These are phyloP conservation scores for Drosophila percnosoma DNA, from an alignment of 2,888 invertebrate genomes.

Conservation along the genomic window DNA sequence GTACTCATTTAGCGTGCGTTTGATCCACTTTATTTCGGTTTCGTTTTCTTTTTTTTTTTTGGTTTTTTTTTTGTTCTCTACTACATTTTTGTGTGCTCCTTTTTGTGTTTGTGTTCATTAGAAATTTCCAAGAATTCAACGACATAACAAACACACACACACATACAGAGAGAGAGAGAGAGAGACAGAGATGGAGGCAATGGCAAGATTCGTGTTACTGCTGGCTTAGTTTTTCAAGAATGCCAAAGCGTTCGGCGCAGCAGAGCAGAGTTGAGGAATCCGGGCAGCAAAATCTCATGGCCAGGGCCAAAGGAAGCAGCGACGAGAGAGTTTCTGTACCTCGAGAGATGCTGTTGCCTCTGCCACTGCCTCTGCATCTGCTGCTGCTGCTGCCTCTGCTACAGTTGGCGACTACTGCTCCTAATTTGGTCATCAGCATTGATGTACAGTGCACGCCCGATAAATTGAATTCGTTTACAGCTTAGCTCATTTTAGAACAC, in stretches of 20 bases:
- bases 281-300: conserved; percentile 19
- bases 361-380: neutral
- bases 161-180: neutral
- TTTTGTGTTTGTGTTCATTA: conserved; percentile 78
- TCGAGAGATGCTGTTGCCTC: neutral
- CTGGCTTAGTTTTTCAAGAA: conserved; percentile 75
- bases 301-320: conserved; percentile 17
- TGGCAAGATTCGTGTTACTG: conserved; percentile 71
- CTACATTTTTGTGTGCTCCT: conserved; percentile 75
- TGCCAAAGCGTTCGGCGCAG: conserved; percentile 12
- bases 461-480: neutral
- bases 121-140: conserved; percentile 75
- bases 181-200: conserved; percentile 2
- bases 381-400: neutral
- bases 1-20: conserved; percentile 68
- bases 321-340: conserved; percentile 19
- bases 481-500: neutral
- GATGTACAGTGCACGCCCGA: conserved; percentile 1
- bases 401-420: neutral
- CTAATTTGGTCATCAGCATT: conserved; percentile 15
- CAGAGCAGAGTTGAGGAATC: conserved; percentile 4
- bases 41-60: conserved; percentile 44
- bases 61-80: conserved; percentile 50
- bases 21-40: conserved; percentile 67
- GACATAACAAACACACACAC: conserved; percentile 53